Base-by-base conservation (phyloP, 1,140 invertebrate species). In the Drosophila kepulauana region DNA sequence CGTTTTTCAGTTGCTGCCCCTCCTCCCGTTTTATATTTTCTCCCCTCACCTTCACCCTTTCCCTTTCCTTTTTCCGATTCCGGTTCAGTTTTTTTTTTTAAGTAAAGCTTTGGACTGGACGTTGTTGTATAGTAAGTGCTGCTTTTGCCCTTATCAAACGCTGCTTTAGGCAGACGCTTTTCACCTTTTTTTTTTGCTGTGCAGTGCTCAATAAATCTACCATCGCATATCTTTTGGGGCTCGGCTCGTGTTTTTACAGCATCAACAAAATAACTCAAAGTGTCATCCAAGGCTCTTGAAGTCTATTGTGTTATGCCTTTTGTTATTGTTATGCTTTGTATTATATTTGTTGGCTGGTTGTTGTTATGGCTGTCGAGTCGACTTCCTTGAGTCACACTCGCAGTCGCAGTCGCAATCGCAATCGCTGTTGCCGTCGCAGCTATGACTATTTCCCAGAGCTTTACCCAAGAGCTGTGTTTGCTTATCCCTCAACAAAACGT, bases 191-290 rank as follows among this genome's bases (percentile, higher is more conserved):
- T 59, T 57, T 38, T 25, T 25, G 20, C 20, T 25, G 20, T 25
- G 10, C 7, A 16, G 58, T 56, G 76, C 68, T 61, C 76, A 71
- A 87, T 87, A 87, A 87, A 87, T 87, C 78, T 84, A 88, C 54
- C 81, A 85, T 86, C 78, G 73, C 81, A 85, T 85, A 85, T 85
- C 81, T 85, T 67, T 72, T 0, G 49, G 70, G 70, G 41, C 66
- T 65, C 38, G 54, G 43, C 57, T 45, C 69, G 66, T 80, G 77
- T 74, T 82, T 82, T 80, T 74, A 72, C 84, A 84, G 78, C 84
- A 88, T 87, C 82, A 82, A 89, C 84, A 88, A 82, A 86, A 86
- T 86, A 86, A 86, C 82, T 86, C 79, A 86, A 86, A 86, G 84
- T 87, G 84, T 89, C 85, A 87, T 87, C 84, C 77, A 78, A 56